Evolutionary conservation across 2,113 vertebrate species (phyloP).

Genomic region (Rhadina sibilatrix): DNA sequence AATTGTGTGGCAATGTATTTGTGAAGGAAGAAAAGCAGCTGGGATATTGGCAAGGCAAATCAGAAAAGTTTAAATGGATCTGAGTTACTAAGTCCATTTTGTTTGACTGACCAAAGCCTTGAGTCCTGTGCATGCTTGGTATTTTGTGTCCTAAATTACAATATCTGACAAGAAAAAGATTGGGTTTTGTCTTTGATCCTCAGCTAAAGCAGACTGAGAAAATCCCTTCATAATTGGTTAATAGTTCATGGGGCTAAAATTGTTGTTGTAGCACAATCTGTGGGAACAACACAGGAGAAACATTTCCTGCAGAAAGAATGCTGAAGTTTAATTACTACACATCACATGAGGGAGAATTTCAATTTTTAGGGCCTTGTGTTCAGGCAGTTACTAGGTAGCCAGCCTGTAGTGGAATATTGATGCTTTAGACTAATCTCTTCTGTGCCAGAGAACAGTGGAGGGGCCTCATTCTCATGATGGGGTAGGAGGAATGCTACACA

Average conservation of each 20-base stretch:
- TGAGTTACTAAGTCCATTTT: not conserved
- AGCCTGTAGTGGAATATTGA: constrained; percentile 14
- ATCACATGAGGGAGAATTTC: constrained; percentile 70
- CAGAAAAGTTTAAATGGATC: not conserved
- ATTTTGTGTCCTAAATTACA: not conserved
- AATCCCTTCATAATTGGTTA: constrained; percentile 61
- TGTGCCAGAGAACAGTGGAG: constrained; percentile 72
- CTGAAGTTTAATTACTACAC: constrained; percentile 82
- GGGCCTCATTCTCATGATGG: constrained; percentile 76
- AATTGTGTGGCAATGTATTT: not conserved
- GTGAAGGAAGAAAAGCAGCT: not conserved
- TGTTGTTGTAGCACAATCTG: constrained; percentile 49
- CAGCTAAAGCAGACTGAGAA: constrained; percentile 63
- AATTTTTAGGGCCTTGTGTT: constrained; percentile 71
- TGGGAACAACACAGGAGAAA: constrained; percentile 69
- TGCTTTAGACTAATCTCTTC: constrained; percentile 37
- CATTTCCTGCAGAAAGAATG: constrained; percentile 77
- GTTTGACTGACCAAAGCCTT: not conserved
- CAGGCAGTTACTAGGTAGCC: constrained; percentile 69
- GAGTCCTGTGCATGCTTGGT: not conserved
- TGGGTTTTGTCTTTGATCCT: constrained; percentile 27
- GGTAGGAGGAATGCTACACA: constrained; percentile 62
- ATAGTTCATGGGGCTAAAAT: constrained; percentile 23
- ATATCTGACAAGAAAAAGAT: not conserved
- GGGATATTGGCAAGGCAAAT: not conserved